These are phyloP conservation scores for Platysternon megacephalum DNA, from an alignment of 2,113 vertebrate genomes.

Conservation along the genomic window DNA sequence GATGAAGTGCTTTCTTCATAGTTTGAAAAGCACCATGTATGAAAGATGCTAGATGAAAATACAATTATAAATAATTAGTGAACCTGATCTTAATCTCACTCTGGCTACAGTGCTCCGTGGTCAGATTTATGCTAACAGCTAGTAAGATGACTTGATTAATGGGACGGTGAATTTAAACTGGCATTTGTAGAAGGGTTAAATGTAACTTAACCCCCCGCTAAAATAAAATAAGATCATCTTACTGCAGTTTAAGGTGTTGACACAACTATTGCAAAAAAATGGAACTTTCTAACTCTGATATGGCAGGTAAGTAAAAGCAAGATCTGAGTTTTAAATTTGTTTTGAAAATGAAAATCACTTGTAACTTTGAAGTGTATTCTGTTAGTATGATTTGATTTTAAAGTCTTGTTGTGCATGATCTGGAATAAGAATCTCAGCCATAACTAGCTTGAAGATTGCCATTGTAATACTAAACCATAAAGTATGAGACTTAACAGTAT, in stretches of 20 bases:
- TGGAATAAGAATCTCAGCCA: neutral
- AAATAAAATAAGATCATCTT: neutral
- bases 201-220: neutral
- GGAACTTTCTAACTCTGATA: neutral
- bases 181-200: neutral
- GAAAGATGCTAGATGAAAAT: neutral
- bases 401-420: neutral
- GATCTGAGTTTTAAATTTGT: neutral
- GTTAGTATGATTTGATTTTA: neutral
- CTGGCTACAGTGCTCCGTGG: neutral
- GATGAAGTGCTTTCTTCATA: neutral
- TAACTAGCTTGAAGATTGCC: neutral
- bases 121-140: neutral
- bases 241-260: neutral
- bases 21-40: neutral
- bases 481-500: neutral
- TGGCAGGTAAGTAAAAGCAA: neutral
- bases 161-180: neutral
- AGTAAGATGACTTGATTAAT: neutral
- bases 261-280: neutral
- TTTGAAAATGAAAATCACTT: too few relatives aligned
- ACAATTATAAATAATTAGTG: neutral
- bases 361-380: neutral
- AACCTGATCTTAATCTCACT: neutral
- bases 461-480: neutral